Percentiles rank a stretch among this genome's conserved stretches.
Conservation (phyloP, 2,888 invertebrate genomes). For the Cyclophora albipunctata region DNA sequence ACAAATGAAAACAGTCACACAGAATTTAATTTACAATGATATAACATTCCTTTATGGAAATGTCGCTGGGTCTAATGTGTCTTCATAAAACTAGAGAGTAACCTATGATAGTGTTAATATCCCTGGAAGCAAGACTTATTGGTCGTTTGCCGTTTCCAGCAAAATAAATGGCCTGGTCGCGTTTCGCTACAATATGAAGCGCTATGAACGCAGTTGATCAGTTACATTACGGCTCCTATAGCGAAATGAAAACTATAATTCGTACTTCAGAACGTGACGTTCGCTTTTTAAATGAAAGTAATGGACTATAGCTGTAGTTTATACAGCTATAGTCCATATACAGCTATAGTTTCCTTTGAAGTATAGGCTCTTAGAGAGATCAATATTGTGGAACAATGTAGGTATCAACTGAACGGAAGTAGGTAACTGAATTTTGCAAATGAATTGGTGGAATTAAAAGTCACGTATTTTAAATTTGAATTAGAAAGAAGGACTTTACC, state of each 20-base stretch:
- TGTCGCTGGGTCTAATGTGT: conserved; percentile 59
- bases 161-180: conserved; percentile 61
- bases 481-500: too few relatives aligned
- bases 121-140: conserved; percentile 71
- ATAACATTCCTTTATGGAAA: conserved; percentile 53
- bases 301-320: conserved; percentile 2
- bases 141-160: conserved; percentile 67
- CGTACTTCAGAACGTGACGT: conserved; percentile 14
- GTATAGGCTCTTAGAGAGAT: too few relatives aligned
- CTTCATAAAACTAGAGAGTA: conserved; percentile 71
- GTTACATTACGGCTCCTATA: conserved; percentile 15
- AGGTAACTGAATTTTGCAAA: too few relatives aligned
- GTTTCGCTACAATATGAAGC: conserved; percentile 20
- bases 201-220: conserved; percentile 21
- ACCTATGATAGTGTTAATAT: conserved; percentile 75
- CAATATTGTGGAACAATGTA: too few relatives aligned
- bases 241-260: conserved; percentile 15
- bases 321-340: too few relatives aligned
- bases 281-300: conserved; percentile 15
- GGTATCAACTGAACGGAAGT: too few relatives aligned
- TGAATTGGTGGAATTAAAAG: too few relatives aligned
- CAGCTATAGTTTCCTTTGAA: too few relatives aligned
- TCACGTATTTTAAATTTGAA: too few relatives aligned
- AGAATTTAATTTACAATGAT: conserved; percentile 21
- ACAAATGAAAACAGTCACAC: not conserved